Percentiles rank a stretch among this genome's conserved stretches.
Evolutionary conservation across 2,888 invertebrate genomes (phyloP).

Genomic region (Mayetiola destructor): DNA sequence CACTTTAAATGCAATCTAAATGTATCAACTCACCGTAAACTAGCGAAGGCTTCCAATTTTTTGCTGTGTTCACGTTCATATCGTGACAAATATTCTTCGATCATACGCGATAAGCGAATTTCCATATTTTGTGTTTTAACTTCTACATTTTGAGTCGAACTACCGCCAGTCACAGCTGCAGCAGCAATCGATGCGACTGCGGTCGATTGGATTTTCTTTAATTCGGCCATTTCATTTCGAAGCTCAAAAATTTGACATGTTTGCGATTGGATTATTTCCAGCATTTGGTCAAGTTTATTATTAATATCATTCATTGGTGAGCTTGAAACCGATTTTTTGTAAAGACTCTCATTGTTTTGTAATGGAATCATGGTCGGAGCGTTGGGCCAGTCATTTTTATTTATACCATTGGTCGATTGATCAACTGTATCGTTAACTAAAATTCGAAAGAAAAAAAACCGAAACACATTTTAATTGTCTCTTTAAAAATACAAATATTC

Average conservation of each 20-base stretch:
- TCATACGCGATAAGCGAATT: constrained; percentile 29
- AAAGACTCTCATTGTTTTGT: constrained; percentile 19
- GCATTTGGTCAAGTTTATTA: constrained; percentile 28
- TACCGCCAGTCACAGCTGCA: not conserved
- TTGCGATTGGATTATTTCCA: constrained; percentile 39
- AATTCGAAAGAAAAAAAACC: not conserved
- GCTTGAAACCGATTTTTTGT: constrained; percentile 13
- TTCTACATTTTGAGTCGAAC: constrained; percentile 19
- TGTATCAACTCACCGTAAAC: constrained; percentile 28
- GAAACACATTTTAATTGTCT: not conserved
- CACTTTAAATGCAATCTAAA: constrained; percentile 5
- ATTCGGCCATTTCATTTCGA: constrained; percentile 31
- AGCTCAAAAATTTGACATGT: constrained; percentile 37
- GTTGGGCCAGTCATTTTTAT: not conserved
- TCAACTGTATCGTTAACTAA: not conserved
- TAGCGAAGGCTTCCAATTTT: constrained; percentile 29
- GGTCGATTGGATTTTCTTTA: constrained; percentile 23
- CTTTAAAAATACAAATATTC: not conserved
- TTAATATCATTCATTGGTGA: constrained; percentile 23
- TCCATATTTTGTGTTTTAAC: constrained; percentile 26
- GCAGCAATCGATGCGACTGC: not conserved
- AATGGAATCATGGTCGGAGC: constrained; percentile 16
- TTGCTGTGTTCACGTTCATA: constrained; percentile 32
- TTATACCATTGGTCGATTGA: not conserved
- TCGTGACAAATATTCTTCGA: constrained; percentile 33